Percentiles rank a stretch among this genome's conserved stretches.
Conservation (phyloP, 2,113 vertebrate genomes). For the Charadrius vociferus region DNA sequence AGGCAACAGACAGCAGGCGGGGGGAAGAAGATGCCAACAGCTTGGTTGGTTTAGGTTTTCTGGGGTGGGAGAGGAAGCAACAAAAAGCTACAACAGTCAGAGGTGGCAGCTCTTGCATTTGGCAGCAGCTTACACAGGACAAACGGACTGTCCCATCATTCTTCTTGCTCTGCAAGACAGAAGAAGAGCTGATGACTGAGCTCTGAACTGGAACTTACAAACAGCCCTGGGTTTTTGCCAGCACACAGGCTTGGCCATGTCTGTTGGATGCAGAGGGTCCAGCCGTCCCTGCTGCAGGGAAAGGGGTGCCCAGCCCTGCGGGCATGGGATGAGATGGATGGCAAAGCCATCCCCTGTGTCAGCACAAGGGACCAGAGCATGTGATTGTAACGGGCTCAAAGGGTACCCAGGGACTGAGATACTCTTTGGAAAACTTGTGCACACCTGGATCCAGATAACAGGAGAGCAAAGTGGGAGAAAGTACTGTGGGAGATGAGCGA, state of each 20-base stretch:
- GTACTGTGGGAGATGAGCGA: background rate
- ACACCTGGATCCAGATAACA: accelerated
- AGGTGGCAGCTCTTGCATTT: background rate
- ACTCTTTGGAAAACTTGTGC: background rate
- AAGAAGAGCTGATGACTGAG: accelerated
- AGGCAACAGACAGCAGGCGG: background rate
- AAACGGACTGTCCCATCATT: accelerated
- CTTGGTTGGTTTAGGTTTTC: background rate
- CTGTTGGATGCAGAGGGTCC: background rate
- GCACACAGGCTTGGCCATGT: accelerated
- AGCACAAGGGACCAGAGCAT: background rate
- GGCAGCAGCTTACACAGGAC: background rate
- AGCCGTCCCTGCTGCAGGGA: background rate
- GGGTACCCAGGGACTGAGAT: background rate
- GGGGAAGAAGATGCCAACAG: background rate
- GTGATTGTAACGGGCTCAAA: accelerated
- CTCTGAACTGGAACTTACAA: background rate
- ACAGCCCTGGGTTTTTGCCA: background rate
- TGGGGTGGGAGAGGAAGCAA: background rate
- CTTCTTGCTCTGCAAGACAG: accelerated
- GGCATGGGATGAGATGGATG: accelerated
- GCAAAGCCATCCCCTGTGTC: background rate
- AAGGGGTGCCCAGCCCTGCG: background rate
- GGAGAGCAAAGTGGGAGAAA: background rate
- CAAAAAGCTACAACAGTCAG: background rate